phyloP scores from a whole-genome alignment of 2,113 vertebrate genomes.

The Herpetotheres cachinnans region DNA sequence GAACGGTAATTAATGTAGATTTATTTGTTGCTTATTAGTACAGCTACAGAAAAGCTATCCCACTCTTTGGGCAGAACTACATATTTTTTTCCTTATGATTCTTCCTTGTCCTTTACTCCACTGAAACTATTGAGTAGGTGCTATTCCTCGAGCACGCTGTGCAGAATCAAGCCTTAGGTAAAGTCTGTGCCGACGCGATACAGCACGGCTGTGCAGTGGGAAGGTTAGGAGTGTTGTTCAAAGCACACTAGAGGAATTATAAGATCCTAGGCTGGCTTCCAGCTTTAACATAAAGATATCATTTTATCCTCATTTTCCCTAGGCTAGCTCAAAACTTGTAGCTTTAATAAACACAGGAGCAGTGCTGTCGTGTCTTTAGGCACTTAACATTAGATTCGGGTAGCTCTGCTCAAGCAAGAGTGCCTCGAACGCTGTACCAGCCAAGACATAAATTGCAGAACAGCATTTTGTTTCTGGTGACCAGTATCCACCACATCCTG shows the following conservation, averaged over 20 bases:
- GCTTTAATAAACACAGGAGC: neutral
- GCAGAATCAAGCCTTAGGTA: neutral
- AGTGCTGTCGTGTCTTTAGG: neutral
- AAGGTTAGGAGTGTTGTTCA: neutral
- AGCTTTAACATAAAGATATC: neutral
- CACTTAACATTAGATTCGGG: neutral
- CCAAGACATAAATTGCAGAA: neutral
- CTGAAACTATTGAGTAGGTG: fast-evolving
- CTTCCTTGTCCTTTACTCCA: neutral
- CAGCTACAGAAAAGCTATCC: neutral
- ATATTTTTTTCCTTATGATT: neutral
- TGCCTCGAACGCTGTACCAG: neutral
- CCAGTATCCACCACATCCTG: neutral
- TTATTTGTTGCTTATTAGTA: neutral
- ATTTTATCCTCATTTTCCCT: neutral
- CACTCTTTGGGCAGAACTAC: neutral
- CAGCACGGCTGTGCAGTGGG: neutral
- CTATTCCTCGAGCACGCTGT: fast-evolving
- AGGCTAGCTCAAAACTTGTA: neutral
- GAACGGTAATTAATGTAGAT: neutral
- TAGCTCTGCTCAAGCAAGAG: neutral
- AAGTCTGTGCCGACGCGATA: neutral
- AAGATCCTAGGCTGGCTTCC: neutral
- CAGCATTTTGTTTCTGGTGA: neutral
- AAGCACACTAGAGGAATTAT: neutral